phyloP scores from a whole-genome alignment of 2,888 invertebrate genomes.

The Trachelus troglodyta region DNA sequence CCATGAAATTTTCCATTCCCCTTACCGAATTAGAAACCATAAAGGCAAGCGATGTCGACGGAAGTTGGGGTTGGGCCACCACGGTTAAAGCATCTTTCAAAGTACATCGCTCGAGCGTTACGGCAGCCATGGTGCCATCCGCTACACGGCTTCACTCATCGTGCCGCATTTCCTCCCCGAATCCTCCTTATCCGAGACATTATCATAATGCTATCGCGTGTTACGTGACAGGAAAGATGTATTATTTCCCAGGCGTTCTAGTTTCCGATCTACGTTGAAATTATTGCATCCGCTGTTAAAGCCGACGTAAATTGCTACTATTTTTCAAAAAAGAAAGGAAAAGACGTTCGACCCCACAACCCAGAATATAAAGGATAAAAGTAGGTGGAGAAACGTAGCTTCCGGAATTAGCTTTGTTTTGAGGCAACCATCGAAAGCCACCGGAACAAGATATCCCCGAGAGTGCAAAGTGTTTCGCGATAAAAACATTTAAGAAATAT shows the following conservation, averaged over 20 bases:
- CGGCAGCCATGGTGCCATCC: conserved; percentile 13
- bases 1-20: background rate
- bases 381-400: background rate
- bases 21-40: background rate
- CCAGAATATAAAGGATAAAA: background rate
- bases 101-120: background rate
- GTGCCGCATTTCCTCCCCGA: conserved; percentile 52
- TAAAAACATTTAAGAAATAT: background rate
- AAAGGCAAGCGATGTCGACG: background rate
- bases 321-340: background rate
- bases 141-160: conserved; percentile 50
- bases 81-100: conserved; percentile 1
- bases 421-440: background rate
- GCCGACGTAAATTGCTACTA: conserved; percentile 41
- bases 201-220: conserved; percentile 61
- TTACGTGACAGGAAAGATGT: conserved; percentile 62
- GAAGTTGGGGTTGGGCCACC: background rate
- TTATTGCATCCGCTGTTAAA: conserved; percentile 41
- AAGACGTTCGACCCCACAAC: background rate
- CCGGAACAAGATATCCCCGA: background rate
- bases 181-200: conserved; percentile 59
- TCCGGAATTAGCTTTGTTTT: background rate
- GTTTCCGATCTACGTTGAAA: conserved; percentile 39
- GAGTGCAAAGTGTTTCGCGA: background rate
- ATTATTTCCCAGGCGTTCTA: conserved; percentile 46